A percentile compares a stretch with the other conserved stretches of the same genome.
Conservation (phyloP, 1,140 invertebrate genomes). For the Rhyzopertha dominica region DNA sequence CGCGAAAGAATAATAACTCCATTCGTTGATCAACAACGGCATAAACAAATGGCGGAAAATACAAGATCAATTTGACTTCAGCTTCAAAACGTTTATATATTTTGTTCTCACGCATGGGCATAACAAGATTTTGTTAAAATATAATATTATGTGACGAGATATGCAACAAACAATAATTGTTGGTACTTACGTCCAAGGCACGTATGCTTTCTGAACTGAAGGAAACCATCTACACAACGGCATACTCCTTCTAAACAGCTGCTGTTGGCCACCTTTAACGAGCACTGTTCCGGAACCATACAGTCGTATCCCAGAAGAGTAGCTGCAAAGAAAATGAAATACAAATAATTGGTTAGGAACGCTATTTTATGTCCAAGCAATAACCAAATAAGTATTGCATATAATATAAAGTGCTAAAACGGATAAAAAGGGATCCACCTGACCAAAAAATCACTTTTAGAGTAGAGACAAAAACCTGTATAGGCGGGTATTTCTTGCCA, state of each 20-base stretch:
- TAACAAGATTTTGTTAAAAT: too few species aligned
- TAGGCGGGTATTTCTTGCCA: too few species aligned
- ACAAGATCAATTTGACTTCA: too few species aligned
- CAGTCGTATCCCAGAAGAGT: slow-evolving; percentile 72
- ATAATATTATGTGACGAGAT: background rate
- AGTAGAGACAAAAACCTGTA: too few species aligned
- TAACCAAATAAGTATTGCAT: background rate
- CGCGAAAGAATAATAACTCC: too few species aligned
- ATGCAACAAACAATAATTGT: slow-evolving; percentile 1
- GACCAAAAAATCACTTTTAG: too few species aligned
- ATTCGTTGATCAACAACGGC: too few species aligned
- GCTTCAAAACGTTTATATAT: too few species aligned
- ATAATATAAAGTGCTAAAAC: background rate
- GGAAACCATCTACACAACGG: slow-evolving; percentile 71
- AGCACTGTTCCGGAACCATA: slow-evolving; percentile 66
- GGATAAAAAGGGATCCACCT: too few species aligned
- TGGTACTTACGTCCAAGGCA: slow-evolving; percentile 78
- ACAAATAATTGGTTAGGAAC: slow-evolving; percentile 3
- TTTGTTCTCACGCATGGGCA: too few species aligned
- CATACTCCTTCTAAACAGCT: slow-evolving; percentile 68
- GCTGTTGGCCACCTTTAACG: slow-evolving; percentile 73
- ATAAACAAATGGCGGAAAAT: too few species aligned
- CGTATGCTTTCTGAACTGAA: slow-evolving; percentile 81
- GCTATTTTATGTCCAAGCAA: background rate
- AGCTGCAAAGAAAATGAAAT: slow-evolving; percentile 53